A percentile compares a stretch with the other conserved stretches of the same genome.
Conservation (phyloP, 2,888 invertebrate genomes). For the Seira sanloemensis region DNA sequence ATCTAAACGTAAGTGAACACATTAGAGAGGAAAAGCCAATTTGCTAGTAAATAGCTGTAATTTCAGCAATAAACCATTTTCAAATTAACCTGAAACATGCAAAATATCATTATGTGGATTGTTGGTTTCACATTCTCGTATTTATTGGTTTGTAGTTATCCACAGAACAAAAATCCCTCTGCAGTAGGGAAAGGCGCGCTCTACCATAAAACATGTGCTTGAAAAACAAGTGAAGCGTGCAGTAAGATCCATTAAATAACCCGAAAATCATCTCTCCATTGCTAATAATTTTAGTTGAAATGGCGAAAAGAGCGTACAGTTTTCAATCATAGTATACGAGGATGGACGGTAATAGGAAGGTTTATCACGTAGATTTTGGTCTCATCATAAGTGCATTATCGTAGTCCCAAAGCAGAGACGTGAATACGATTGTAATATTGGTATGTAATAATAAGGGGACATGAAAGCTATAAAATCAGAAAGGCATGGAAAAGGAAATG, state of each 20-base stretch:
- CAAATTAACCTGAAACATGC: constrained; percentile 66
- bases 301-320: neutral
- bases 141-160: constrained; percentile 56
- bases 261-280: constrained; percentile 29
- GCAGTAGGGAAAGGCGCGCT: neutral
- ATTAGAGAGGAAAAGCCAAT: constrained; percentile 54
- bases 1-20: constrained; percentile 32
- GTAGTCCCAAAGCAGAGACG: too few species aligned
- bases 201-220: constrained; percentile 15
- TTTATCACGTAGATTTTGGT: too few species aligned
- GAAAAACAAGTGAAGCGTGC: constrained; percentile 55
- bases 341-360: neutral
- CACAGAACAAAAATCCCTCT: neutral
- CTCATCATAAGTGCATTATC: too few species aligned
- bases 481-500: too few species aligned
- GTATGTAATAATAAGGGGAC: too few species aligned
- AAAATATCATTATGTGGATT: constrained; percentile 60
- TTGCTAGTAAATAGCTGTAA: constrained; percentile 63
- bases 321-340: too few species aligned
- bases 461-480: too few species aligned
- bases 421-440: too few species aligned
- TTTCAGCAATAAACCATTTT: constrained; percentile 65
- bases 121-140: constrained; percentile 37
- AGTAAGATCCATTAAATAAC: constrained; percentile 44
- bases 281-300: neutral